These are phyloP conservation scores for Gyrodactylus bullatarudis DNA, from an alignment of 1,140 invertebrate genomes.

Conservation along the genomic window DNA sequence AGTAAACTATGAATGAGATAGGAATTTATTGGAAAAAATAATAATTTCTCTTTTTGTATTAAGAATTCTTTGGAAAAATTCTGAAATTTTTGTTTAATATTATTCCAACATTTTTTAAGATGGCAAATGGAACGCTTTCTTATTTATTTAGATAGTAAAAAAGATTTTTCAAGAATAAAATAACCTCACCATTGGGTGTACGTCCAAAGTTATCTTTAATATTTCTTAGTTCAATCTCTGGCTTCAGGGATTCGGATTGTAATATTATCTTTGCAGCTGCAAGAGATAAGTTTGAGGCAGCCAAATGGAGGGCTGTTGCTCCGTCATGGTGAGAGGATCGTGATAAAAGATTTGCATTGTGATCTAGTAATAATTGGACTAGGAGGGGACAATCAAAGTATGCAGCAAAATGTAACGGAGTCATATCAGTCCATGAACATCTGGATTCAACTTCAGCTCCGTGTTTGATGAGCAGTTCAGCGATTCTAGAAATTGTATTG, in stretches of 20 bases:
- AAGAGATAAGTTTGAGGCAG: slow-evolving; percentile 23
- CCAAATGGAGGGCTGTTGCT: slow-evolving; percentile 25
- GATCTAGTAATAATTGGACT: slow-evolving; percentile 18
- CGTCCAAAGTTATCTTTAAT: slow-evolving; percentile 17
- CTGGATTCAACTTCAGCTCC: slow-evolving; percentile 23
- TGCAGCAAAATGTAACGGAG: slow-evolving; percentile 25
- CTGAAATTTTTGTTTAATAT: too few relatives aligned
- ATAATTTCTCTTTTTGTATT: too few relatives aligned
- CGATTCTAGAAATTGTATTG: neutral
- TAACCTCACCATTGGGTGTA: slow-evolving; percentile 19
- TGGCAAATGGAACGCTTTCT: too few relatives aligned
- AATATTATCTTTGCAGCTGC: slow-evolving; percentile 22
- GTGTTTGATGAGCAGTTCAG: slow-evolving; percentile 7
- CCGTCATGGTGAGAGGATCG: slow-evolving; percentile 22
- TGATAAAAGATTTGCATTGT: neutral
- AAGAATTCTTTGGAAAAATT: too few relatives aligned
- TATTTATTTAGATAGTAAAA: too few relatives aligned
- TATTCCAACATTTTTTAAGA: too few relatives aligned
- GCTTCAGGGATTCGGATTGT: slow-evolving; percentile 14
- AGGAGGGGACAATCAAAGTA: slow-evolving; percentile 26
- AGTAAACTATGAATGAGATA: too few relatives aligned
- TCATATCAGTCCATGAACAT: slow-evolving; percentile 28
- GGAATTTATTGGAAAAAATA: too few relatives aligned
- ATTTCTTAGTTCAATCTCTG: neutral
- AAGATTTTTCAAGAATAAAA: too few relatives aligned